Percentiles rank a stretch among this genome's conserved stretches.
Evolutionary conservation across 2,888 invertebrate species (phyloP).

Genomic region (Hypena proboscidalis): DNA sequence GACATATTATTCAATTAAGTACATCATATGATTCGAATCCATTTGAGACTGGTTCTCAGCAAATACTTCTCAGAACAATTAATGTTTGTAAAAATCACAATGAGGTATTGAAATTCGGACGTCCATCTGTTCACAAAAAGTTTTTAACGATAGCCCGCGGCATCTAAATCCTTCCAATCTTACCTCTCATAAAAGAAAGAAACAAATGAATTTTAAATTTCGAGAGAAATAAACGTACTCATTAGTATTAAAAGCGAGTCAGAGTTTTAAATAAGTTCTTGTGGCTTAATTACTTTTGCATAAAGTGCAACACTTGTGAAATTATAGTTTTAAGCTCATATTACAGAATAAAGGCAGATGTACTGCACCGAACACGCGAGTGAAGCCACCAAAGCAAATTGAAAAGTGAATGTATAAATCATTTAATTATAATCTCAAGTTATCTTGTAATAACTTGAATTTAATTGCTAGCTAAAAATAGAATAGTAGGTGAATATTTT

Average conservation of each 20-base stretch:
- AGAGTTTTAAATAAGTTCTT: slow-evolving; percentile 2
- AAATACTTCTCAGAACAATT: no score
- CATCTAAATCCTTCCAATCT: slow-evolving; percentile 55
- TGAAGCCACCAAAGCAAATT: no score
- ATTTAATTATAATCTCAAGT: no score
- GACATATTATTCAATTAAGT: slow-evolving; percentile 10
- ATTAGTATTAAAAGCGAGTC: slow-evolving; percentile 4
- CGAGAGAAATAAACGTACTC: slow-evolving; percentile 15
- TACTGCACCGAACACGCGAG: no score
- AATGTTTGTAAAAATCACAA: slow-evolving; percentile 18
- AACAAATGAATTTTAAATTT: slow-evolving; percentile 38
- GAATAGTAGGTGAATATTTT: no score
- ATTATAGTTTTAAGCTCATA: slow-evolving; percentile 17
- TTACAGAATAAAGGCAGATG: no score
- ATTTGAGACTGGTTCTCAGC: no score
- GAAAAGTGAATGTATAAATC: no score
- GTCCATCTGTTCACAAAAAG: slow-evolving; percentile 60
- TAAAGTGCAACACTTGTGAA: slow-evolving; percentile 19
- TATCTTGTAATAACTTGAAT: no score
- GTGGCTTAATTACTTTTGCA: slow-evolving; percentile 12
- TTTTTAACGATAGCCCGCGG: slow-evolving; percentile 62
- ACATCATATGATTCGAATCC: no score
- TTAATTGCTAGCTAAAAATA: no score
- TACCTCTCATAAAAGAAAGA: slow-evolving; percentile 40
- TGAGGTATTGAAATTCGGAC: slow-evolving; percentile 60